A percentile compares a stretch with the other conserved stretches of the same genome.
Evolutionary conservation across 2,113 vertebrate species (phyloP).

Genomic region (Syrrhaptes paradoxus): DNA sequence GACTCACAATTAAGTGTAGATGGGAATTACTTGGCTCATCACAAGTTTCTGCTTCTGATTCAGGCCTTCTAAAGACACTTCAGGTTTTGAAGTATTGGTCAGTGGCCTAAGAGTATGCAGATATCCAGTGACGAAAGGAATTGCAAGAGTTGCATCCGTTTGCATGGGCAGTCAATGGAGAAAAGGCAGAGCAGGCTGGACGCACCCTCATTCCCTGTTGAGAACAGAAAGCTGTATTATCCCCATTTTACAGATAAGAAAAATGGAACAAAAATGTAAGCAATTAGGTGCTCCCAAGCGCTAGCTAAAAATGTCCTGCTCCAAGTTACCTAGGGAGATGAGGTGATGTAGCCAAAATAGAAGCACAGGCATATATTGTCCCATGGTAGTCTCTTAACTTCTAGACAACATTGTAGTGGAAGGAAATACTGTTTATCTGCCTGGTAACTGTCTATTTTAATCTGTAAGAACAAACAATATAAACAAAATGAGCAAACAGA

Average conservation of each 20-base stretch:
- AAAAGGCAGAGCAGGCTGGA: background rate
- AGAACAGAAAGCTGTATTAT: background rate
- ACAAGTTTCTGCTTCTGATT: conserved; percentile 21
- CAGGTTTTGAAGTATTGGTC: background rate
- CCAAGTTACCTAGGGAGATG: background rate
- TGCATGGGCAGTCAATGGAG: background rate
- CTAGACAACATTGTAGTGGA: conserved; percentile 24
- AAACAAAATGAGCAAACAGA: conserved; percentile 68
- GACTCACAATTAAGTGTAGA: conserved; percentile 49
- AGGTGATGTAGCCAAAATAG: background rate
- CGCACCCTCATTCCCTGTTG: background rate
- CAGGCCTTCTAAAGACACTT: background rate
- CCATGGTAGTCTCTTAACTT: conserved; percentile 13
- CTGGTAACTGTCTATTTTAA: conserved; percentile 60
- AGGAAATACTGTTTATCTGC: conserved; percentile 55
- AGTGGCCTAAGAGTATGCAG: background rate
- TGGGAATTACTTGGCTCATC: conserved; percentile 18
- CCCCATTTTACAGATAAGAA: background rate
- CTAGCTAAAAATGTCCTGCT: background rate
- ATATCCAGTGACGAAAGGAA: background rate
- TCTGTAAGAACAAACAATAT: conserved; percentile 67
- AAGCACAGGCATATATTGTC: background rate
- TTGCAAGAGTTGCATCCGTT: background rate
- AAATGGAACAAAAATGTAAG: background rate
- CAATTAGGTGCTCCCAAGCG: background rate